Base-by-base conservation (phyloP, 2,113 vertebrate genomes). In the Limnothrissa miodon region DNA sequence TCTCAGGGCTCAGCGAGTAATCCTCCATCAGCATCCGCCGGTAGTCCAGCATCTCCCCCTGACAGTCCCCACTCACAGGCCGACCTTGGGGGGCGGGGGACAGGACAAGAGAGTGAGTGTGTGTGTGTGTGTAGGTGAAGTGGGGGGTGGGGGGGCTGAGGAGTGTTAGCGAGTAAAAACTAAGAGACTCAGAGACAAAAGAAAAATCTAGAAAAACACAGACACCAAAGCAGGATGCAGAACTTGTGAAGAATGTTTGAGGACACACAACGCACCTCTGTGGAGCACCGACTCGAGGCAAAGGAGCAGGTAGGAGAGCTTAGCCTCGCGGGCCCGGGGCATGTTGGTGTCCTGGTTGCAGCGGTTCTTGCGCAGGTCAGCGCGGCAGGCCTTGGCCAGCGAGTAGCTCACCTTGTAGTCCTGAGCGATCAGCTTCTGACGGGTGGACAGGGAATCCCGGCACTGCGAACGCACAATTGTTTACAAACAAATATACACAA, bases 351-450 rank as follows among this genome's bases (percentile, higher is more conserved):
- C 98, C 87, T 97, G 93, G 0, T 96, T 99, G 83, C 98, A 99
- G 81, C 95, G 97, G 53, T 98, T 96, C 83, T 99, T 99, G 91
- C 96, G 97, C 91, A 99, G 92, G 86, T 99, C 98, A 0, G 94
- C 93, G 82, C 99, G 99, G 85, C 98, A 99, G 81, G 98, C 97
- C 88, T 99, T 99, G 5, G 98, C 98, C 89, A 99, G 90, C 0
- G 98, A 98, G 91, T 99, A 99, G 83, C 98, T 99, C 87, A 99
- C 96, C 89, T 96, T 97, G 92, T 99, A 99, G 89, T 99, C 98
- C 46, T 99, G 98, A 70, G 96, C 97, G 0, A 99, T 99, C 80
- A 99, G 95, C 90, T 99, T 99, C 88, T 99, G 98, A 29, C 98
- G 94, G 1, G 97, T 99, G 0, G 98, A 99, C 45, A 99, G 93